Evolutionary conservation across 1,140 invertebrate species (phyloP).

Genomic region (Zophobas atratus): DNA sequence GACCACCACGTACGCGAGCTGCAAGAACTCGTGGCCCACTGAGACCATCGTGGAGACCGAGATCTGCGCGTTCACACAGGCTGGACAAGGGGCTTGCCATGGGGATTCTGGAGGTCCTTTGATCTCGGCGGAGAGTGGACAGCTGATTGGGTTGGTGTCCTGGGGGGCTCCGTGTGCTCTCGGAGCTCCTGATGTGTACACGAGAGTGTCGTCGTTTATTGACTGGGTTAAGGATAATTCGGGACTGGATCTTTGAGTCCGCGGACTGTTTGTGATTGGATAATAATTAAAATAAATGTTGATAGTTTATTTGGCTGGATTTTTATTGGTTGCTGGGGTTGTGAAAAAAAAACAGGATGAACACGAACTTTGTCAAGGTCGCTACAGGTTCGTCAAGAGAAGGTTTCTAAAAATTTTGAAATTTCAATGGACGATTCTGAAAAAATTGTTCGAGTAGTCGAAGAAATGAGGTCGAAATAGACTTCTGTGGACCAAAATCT

Average conservation of each 20-base stretch:
- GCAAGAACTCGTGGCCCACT: background rate
- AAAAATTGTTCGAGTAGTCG: too few species aligned
- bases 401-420: too few species aligned
- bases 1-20: constrained; percentile 55
- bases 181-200: constrained; percentile 70
- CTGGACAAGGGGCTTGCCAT: constrained; percentile 74
- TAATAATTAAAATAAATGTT: too few species aligned
- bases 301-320: too few species aligned
- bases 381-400: too few species aligned
- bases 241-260: background rate
- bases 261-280: too few species aligned
- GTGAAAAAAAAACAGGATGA: too few species aligned
- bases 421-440: too few species aligned
- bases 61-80: constrained; percentile 74
- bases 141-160: constrained; percentile 69
- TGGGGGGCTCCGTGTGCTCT: constrained; percentile 70
- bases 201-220: constrained; percentile 62
- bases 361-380: too few species aligned
- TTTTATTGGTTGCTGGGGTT: too few species aligned
- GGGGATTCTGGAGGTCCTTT: constrained; percentile 60
- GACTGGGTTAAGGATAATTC: constrained; percentile 63
- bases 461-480: too few species aligned
- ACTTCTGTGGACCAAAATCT: too few species aligned
- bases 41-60: constrained; percentile 56
- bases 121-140: background rate